Evolutionary conservation across 2,888 invertebrate genomes (phyloP), one percentile per base, ranked within the genome.

Genomic region (Teleiodes luculella): DNA sequence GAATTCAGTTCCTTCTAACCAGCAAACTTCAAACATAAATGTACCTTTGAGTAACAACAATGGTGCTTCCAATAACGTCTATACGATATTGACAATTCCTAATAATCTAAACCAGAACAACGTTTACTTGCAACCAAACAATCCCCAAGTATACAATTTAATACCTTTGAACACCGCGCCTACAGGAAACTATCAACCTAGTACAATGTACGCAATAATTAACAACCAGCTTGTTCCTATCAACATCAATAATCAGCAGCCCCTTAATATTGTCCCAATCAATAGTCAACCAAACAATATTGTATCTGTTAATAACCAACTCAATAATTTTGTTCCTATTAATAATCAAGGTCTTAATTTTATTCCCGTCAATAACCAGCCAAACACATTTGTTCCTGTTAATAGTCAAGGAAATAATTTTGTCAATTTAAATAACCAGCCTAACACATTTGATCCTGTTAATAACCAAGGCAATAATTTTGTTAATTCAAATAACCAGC

Each of bases 101-200:
- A 48, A 48, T 20, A 43, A 43, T 6, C 28, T n/a, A 28, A 43
- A 41, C 10, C 39, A 28, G 24, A 28, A 43, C n/a, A 43, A 28
- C 13, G n/a, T 28, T 14, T 43, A 43, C 13, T 1, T 43, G 5
- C 43, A 43, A 28, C 43, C 43, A 28, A 28, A 28, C 24, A 28
- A 28, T 28, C 28, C 43, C 28, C 53, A 37, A 28, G 2, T 18
- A 1, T 54, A 36, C 16, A 53, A 41, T 14, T 49, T 54, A n/a
- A 36, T 49, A 13, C 49, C 49, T 10, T 14, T 49, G 2, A 43
- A 33, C 20, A 49, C 11, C 13, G 5, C 20, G 43, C 43, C 18
- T 43, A 10, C 24, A 20, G 18, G 10, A 16, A 20, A 5, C 18
- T 35, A 35, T 35, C 39, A 41, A 13, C 18, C 39, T 6, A 41